Evolutionary conservation across 2,113 vertebrate genomes (phyloP), one percentile per base, ranked within the genome.

Genomic region (Nothoprocta pentlandii): DNA sequence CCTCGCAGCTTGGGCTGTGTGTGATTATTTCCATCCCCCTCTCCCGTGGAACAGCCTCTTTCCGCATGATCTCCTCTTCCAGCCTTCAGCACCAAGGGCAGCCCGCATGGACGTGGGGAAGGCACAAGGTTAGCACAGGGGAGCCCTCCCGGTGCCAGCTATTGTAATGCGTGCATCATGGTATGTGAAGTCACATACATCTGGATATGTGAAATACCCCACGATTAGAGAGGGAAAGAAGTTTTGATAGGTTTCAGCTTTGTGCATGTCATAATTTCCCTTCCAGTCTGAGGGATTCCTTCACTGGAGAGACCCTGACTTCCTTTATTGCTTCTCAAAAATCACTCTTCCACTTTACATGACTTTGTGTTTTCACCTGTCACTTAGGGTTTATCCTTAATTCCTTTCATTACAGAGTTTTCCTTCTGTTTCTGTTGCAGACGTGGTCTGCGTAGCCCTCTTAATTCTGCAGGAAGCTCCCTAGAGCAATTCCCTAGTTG

Each of bases 101-200:
- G 30, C 14, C 1, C 0, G 64, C 51, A 20, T 25, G 46, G 73
- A 32, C 2, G 8, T 0, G 2, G 20, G 44, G 46, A 61, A 61
- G 34, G 25, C 51, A 41, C 10, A 39, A 34, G 26, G 53, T 30
- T n/a, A 75, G 19, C 28, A 23, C 32, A 44, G 20, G 49, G 62
- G 41, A 42, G 9, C 39, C 54, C 19, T 78, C n/a, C 70, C 56
- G 20, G 15, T 28, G 32, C 49, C 59, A 11, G 11, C 28, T 51
- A 20, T 3, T 2, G 1, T 0, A 1, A 39, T 4, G 10, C 5
- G 3, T 8, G 16, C 21, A n/a, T 49, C 20, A 0, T 0, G 7
- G 42, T 5, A 10, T 22, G 47, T 47, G 34, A 39, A 9, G n/a
- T 1, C 13, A 20, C 20, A 20, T 5, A 16, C 25, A 39, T 58